Evolutionary conservation across 2,888 invertebrate species (phyloP), one percentile per base, ranked within the genome.

Genomic region (Pyrochroa serraticornis): DNA sequence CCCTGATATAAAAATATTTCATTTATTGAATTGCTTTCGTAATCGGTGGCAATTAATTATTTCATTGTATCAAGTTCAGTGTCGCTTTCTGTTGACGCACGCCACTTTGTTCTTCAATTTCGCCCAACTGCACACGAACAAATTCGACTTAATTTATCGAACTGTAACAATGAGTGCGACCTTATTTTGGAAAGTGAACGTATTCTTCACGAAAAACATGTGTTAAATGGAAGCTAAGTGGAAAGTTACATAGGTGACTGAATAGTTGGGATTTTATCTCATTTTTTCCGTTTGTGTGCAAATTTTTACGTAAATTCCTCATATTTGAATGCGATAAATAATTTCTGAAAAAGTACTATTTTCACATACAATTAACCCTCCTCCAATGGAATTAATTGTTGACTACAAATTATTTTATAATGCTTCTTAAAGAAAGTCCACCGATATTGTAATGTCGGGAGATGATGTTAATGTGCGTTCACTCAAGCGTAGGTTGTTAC

Each of bases 31-130:
- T 44, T 53, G 49, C 53, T 32, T 51, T 50, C 43, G 47, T 33
- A 49, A 46, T 13, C 47, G 59, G 63, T 63, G 61, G 61, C 60
- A 36, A 44, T 50, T 36, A 35, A 53, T 58, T 52, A 31, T 48
- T 52, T 42, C 22, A 22, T 22, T 22, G 22, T 5, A 22, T 5
- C 22, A 22, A 22, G 22, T 22, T 22, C 22, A 22, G 22, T 22
- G 22, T 22, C 22, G 22, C 22, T 22, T 22, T 22, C 22, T 22
- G 2, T 22, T 22, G 5, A 5, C 22, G 22, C 5, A 22, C 22
- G 22, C 5, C 22, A 22, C 22, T 22, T 22, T 22, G 22, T 22
- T 22, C 22, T 22, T 22, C 22, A 22, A 22, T 22, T 5, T 22
- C 22, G 22, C 3, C 22, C 22, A 5, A 22, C 22, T 22, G n/a